These are phyloP conservation scores for Scaptomyza tumidula DNA, from an alignment of 2,888 invertebrate genomes.

Conservation along the genomic window DNA sequence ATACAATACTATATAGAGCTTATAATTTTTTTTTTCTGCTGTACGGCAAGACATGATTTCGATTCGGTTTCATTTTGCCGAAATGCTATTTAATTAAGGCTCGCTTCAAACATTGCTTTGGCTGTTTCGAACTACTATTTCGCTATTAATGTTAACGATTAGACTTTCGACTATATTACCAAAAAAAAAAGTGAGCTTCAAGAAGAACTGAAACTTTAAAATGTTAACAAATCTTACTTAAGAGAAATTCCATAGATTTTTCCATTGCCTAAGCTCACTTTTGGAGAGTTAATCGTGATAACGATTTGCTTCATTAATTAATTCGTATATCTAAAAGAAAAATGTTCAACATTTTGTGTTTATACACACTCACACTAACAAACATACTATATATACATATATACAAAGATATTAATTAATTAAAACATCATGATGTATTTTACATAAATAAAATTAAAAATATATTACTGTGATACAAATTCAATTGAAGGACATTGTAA, in stretches of 20 bases:
- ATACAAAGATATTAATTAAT: slow-evolving; percentile 3
- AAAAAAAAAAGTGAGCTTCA: slow-evolving; percentile 25
- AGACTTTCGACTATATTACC: not conserved
- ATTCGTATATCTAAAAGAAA: slow-evolving; percentile 7
- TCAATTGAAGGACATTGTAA: slow-evolving; percentile 80
- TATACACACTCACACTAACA: slow-evolving; percentile 16
- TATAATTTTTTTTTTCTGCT: slow-evolving; percentile 21
- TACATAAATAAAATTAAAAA: slow-evolving; percentile 62
- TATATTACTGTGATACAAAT: slow-evolving; percentile 84
- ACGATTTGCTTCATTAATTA: slow-evolving; percentile 4
- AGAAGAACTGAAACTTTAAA: slow-evolving; percentile 39
- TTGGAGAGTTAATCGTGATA: slow-evolving; percentile 10
- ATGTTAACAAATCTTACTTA: not conserved
- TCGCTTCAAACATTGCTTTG: slow-evolving; percentile 31
- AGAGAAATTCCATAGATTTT: not conserved
- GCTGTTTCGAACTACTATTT: too few relatives aligned
- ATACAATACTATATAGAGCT: slow-evolving; percentile 28
- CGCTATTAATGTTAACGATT: not conserved
- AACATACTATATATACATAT: slow-evolving; percentile 5
- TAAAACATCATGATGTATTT: slow-evolving; percentile 29
- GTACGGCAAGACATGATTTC: not conserved
- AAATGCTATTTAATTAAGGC: slow-evolving; percentile 14
- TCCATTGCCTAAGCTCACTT: slow-evolving; percentile 9
- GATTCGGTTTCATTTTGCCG: slow-evolving; percentile 38
- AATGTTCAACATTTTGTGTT: slow-evolving; percentile 35